Conservation (phyloP, 2,113 vertebrate genomes). For the Corythornis vintsioides region DNA sequence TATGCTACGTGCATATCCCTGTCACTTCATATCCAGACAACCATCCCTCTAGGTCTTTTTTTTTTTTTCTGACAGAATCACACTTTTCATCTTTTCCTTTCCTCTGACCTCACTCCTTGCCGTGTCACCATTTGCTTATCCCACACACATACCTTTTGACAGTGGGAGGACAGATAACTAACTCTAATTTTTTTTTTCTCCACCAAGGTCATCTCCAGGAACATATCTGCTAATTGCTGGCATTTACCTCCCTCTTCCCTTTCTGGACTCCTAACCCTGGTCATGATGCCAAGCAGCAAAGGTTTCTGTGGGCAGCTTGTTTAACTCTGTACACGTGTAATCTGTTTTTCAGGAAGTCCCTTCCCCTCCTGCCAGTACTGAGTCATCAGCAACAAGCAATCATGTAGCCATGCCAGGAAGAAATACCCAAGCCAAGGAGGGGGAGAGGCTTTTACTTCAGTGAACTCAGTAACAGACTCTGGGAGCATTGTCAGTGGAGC, state of each 20-base stretch:
- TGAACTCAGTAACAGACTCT: neutral
- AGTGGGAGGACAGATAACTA: neutral
- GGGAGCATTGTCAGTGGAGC: neutral
- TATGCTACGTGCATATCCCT: neutral
- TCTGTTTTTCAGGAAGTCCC: constrained; percentile 31
- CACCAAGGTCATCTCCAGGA: neutral
- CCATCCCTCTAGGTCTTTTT: neutral
- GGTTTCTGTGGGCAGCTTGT: neutral
- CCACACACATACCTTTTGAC: neutral
- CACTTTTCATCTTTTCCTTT: neutral
- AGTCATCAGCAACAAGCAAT: constrained; percentile 19
- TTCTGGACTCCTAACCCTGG: neutral
- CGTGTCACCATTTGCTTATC: neutral
- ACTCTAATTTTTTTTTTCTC: neutral
- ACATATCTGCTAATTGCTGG: neutral
- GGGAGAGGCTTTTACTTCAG: neutral
- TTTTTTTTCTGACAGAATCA: neutral
- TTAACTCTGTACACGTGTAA: neutral
- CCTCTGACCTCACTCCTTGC: neutral
- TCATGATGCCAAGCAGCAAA: neutral
- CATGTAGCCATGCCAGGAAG: neutral
- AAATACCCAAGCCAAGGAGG: neutral
- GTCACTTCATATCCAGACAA: neutral
- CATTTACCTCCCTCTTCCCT: neutral
- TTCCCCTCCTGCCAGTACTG: constrained; percentile 23